These are phyloP conservation scores for Drosophila persimilis DNA, from an alignment of 1,140 invertebrate species.

Conservation along the genomic window DNA sequence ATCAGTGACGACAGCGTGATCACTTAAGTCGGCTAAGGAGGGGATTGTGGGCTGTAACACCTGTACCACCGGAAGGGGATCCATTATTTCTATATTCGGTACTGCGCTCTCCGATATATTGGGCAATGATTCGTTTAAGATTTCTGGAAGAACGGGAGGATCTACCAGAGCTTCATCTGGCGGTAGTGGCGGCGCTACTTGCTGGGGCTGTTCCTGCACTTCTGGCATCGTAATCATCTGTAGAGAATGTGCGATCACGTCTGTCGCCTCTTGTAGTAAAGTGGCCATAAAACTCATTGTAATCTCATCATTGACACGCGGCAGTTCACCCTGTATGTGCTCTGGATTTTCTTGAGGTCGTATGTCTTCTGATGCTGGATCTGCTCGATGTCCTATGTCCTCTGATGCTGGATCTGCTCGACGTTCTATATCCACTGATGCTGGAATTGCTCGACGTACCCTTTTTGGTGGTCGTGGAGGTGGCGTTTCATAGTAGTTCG, in stretches of 20 bases:
- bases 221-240: too few relatives aligned
- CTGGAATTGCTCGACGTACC: neutral
- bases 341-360: too few relatives aligned
- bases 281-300: constrained; percentile 30
- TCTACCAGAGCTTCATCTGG: too few relatives aligned
- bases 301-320: constrained; percentile 20
- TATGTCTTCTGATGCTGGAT: neutral
- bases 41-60: too few relatives aligned
- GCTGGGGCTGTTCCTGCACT: too few relatives aligned
- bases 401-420: too few relatives aligned
- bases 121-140: neutral
- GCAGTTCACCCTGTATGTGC: neutral
- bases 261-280: constrained; percentile 25
- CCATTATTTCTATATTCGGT: neutral
- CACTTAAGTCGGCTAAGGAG: too few relatives aligned
- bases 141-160: too few relatives aligned
- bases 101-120: neutral
- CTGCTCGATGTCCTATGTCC: neutral
- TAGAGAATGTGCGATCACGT: neutral
- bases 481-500: constrained; percentile 19
- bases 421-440: too few relatives aligned
- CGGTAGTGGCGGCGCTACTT: too few relatives aligned
- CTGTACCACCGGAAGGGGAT: neutral
- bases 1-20: too few relatives aligned
- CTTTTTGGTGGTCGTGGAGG: neutral